Evolutionary conservation across 2,888 invertebrate species (phyloP).

Genomic region (Anagyrus pseudococci): DNA sequence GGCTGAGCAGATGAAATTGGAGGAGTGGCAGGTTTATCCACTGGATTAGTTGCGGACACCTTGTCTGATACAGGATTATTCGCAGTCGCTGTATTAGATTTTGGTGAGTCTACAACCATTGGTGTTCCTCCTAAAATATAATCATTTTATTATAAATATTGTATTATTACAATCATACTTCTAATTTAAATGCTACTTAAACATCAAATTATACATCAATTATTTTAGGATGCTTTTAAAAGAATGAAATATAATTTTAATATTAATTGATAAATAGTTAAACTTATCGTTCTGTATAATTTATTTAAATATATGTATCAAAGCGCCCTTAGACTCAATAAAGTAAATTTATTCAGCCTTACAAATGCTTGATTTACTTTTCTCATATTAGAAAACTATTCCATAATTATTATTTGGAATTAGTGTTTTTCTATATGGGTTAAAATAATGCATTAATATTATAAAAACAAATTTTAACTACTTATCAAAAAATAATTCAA

Average conservation of each 20-base stretch:
- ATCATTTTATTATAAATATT: not conserved
- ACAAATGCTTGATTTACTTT: constrained; percentile 36
- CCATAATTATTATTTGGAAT: constrained; percentile 15
- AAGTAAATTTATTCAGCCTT: constrained; percentile 30
- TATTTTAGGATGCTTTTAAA: too few relatives aligned
- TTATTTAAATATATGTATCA: constrained; percentile 8
- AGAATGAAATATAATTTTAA: too few relatives aligned
- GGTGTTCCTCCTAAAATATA: constrained; percentile 64
- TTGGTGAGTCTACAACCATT: constrained; percentile 50
- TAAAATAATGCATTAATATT: not conserved
- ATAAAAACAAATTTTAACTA: not conserved
- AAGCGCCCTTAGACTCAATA: constrained; percentile 33
- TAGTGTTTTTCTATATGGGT: not conserved
- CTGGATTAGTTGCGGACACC: constrained; percentile 40
- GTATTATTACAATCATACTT: too few relatives aligned
- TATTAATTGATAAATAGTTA: too few relatives aligned
- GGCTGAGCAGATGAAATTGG: constrained; percentile 49
- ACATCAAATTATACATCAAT: not conserved
- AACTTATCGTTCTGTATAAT: too few relatives aligned
- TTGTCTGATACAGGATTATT: constrained; percentile 39
- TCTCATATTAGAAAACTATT: constrained; percentile 38
- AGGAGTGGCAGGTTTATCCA: constrained; percentile 33
- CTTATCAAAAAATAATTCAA: too few relatives aligned
- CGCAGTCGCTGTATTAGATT: constrained; percentile 49
- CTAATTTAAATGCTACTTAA: not conserved